Percentiles rank a stretch among this genome's conserved stretches.
Evolutionary conservation across 2,888 invertebrate species (phyloP).

Genomic region (Phlogophora meticulosa): DNA sequence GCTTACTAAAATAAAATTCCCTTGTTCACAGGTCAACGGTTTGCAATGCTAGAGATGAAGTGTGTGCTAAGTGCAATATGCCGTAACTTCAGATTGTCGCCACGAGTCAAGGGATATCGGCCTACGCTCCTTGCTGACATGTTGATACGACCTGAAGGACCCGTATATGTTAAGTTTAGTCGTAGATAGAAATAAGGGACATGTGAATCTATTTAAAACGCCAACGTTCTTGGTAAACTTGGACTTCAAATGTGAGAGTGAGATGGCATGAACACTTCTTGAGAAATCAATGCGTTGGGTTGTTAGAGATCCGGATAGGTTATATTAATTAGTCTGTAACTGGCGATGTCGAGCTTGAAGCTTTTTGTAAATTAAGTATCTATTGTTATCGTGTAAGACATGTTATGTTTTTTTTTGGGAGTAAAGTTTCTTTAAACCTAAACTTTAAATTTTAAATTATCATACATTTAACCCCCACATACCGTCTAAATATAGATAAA

Average conservation of each 20-base stretch:
- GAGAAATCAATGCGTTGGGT: too few species aligned
- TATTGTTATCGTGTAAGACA: too few species aligned
- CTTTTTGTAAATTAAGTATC: too few species aligned
- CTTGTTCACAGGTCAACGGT: slow-evolving; percentile 91
- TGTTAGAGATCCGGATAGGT: too few species aligned
- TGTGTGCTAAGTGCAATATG: slow-evolving; percentile 90
- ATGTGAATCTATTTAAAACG: background rate
- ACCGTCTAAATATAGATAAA: too few species aligned
- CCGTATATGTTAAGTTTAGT: slow-evolving; percentile 78
- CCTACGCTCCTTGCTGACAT: slow-evolving; percentile 86
- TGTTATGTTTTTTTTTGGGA: too few species aligned
- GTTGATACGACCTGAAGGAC: slow-evolving; percentile 83
- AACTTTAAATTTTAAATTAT: too few species aligned
- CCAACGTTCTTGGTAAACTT: background rate
- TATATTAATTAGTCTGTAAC: too few species aligned
- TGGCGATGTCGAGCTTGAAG: too few species aligned
- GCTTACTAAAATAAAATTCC: background rate
- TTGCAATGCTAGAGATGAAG: slow-evolving; percentile 93
- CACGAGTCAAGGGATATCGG: slow-evolving; percentile 83
- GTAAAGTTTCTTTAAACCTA: too few species aligned
- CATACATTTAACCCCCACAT: too few species aligned
- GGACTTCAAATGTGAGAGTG: background rate
- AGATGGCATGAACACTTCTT: background rate
- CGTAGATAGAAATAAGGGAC: slow-evolving; percentile 54
- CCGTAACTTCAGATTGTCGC: slow-evolving; percentile 87